Conservation (phyloP, 2,113 vertebrate genomes). For the Phrynosoma platyrhinos region DNA sequence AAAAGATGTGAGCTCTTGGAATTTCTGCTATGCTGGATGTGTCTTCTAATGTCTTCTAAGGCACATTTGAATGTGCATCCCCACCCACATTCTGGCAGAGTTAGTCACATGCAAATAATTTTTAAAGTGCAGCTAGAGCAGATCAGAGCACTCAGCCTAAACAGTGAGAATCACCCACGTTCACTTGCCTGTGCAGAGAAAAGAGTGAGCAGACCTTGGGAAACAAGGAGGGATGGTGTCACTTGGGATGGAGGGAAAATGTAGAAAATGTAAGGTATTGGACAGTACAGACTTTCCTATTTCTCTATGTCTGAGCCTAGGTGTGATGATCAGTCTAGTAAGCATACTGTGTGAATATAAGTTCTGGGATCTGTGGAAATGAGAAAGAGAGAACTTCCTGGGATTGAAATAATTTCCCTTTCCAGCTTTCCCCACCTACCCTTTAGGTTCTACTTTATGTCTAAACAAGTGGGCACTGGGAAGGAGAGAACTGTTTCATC, state of each 20-base stretch:
- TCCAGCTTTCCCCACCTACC: not conserved
- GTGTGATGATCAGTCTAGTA: not conserved
- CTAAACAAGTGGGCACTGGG: no score
- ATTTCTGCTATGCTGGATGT: not conserved
- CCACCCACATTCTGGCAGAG: not conserved
- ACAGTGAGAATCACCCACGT: not conserved
- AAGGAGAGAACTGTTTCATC: not conserved
- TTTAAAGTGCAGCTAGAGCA: not conserved
- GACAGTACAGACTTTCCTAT: not conserved
- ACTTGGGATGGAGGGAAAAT: not conserved
- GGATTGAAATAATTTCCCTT: not conserved
- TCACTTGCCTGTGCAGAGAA: not conserved
- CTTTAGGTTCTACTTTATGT: not conserved
- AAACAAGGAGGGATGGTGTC: not conserved
- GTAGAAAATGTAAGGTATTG: not conserved
- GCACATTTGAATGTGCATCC: not conserved
- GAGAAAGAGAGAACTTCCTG: not conserved
- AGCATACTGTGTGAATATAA: not conserved
- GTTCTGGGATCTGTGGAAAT: not conserved
- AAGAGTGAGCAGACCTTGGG: not conserved
- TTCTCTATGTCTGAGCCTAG: not conserved
- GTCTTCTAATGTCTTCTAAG: not conserved
- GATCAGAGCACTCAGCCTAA: no score
- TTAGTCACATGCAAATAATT: not conserved
- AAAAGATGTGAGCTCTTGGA: not conserved